Base-by-base conservation (phyloP, 2,888 invertebrate species). In the Archaeoteleia sp. region DNA sequence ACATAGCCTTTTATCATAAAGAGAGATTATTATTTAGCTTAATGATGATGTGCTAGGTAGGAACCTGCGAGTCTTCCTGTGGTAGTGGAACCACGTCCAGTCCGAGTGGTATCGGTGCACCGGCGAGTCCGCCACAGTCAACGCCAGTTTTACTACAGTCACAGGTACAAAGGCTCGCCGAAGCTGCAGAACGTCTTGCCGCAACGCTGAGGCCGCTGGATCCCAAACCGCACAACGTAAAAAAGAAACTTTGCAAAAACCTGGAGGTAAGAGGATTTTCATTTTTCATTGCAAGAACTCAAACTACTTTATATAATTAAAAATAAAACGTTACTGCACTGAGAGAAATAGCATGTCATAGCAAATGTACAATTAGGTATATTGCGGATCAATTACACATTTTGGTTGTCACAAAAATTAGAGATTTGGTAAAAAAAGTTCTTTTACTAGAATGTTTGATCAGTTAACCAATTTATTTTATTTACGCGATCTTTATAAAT, bases 201-300 rank as follows among this genome's bases (percentile, higher is more conserved):
- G 90, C 92, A 72, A 92, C 92, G 74, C 87, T 97, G 75, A 95
- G 96, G 2, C 92, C 93, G 63, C 89, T 95, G 65, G 95, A 97
- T 82, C 95, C 97, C 1, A 94, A 95, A 80, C 93, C 95, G 0
- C 94, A 93, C 81, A 96, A 95, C 78, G 96, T 97, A 84, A 97
- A 96, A 87, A 89, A 88, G 77, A 93, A 94, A 82, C 94, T 96
- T 85, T 95, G 94, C 79, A 94, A 94, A 80, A 96, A 97, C 81
- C 87, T 97, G 75, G 95, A 96, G 88, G 91, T 91, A 80, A 79
- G 25, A 40, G n/a, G n/a, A n/a, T n/a, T n/a, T n/a, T n/a, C n/a
- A n/a, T n/a, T n/a, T n/a, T n/a, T n/a, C n/a, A n/a, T n/a, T n/a
- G n/a, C n/a, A n/a, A n/a, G n/a, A n/a, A n/a, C n/a, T n/a, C n/a